Conservation (phyloP, 2,113 vertebrate genomes). For the Peromyscus leucopus region DNA sequence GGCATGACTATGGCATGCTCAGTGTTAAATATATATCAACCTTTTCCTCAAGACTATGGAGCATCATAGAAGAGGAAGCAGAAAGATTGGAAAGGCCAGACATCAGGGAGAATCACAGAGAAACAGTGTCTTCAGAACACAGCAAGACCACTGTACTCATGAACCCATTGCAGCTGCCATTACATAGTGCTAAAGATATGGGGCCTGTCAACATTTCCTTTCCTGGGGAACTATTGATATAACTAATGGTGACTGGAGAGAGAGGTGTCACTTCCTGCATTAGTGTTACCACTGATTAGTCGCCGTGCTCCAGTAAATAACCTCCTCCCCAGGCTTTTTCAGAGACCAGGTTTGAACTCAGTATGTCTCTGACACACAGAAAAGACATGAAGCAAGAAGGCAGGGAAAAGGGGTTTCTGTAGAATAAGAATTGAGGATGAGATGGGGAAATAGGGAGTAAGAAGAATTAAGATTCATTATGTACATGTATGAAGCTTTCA, state of each 20-base stretch:
- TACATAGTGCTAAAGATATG: neutral
- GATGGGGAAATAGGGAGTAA: neutral
- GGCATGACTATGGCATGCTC: neutral
- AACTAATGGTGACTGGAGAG: neutral
- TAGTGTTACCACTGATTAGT: neutral
- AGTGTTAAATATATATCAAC: neutral
- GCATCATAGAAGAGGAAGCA: neutral
- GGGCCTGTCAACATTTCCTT: neutral
- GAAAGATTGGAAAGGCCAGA: neutral
- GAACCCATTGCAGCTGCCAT: neutral
- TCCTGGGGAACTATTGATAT: neutral
- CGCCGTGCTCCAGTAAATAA: neutral
- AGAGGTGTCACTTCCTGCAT: neutral
- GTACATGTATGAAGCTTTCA: neutral
- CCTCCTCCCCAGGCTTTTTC: neutral
- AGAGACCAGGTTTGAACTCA: neutral
- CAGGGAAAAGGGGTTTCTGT: neutral
- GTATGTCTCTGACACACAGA: neutral
- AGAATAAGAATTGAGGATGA: neutral
- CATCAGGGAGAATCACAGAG: no score
- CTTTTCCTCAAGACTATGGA: neutral
- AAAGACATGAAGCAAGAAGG: neutral
- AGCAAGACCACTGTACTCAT: neutral
- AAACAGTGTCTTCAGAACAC: neutral
- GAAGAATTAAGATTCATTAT: neutral